Evolutionary conservation across 1,140 invertebrate genomes (phyloP), one percentile per base, ranked within the genome.

Genomic region (Papilio glaucus): DNA sequence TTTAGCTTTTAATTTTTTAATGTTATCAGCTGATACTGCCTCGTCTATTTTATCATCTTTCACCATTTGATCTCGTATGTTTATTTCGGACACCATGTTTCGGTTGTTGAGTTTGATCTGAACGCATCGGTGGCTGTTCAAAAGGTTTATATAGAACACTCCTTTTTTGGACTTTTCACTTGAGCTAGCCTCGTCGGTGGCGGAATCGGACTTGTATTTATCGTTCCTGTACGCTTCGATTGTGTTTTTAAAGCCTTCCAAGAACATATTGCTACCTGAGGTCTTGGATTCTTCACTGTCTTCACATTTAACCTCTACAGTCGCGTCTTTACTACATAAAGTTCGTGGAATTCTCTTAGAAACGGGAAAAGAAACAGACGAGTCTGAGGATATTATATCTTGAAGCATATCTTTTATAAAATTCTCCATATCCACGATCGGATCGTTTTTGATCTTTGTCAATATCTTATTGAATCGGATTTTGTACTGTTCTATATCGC

Each of bases 401-500:
- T 87, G 80, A 61, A 92, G 83, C 76, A 89, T 84, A 57, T 87
- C 84, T 74, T 81, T 87, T 21, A 92, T 86, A 41, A 90, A 90
- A 26, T 85, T 77, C 73, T 89, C 86, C 86, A 90, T 88, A 57
- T 90, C 86, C 4, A 71, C 38, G 1, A 90, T 42, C 0, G 84
- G 78, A 12, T 89, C 83, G 1, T 79, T 78, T 39, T 81, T 79
- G 60, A 79, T 87, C 57, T 85, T 90, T 5, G 78, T 39, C 29
- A 91, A 57, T 53, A 90, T 89, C 15, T 87, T 81, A 21, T 90
- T 71, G 71, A 86, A 91, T 72, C 82, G 87, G 42, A 83, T 72
- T 69, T 89, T 92, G 37, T 88, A 92, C 5, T 79, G 15, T 69
- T 92, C 90, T 73, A 87, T 90, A 57, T 92, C 90, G n/a, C 77